Percentiles rank a stretch among this genome's conserved stretches.
Conservation (phyloP, 2,797 vertebrate genomes). For the Acropternis orthonyx region DNA sequence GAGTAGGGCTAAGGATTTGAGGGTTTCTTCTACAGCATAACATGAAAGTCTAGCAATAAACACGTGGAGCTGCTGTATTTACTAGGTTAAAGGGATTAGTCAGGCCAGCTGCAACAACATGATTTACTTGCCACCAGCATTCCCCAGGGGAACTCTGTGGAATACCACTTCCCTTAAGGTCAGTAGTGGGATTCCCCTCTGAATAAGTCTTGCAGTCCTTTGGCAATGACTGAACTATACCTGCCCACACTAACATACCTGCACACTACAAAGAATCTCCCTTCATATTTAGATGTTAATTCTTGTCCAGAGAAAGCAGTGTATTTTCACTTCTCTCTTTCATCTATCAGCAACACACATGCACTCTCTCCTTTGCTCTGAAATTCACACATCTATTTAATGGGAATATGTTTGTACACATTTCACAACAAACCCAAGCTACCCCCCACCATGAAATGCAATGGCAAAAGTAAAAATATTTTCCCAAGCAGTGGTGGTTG, state of each 20-base stretch:
- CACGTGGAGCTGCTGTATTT: slow-evolving; percentile 7
- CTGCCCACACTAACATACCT: not conserved
- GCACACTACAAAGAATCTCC: not conserved
- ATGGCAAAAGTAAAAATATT: not conserved
- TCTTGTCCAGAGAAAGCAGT: not conserved
- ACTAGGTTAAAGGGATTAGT: slow-evolving; percentile 34
- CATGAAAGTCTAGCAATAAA: slow-evolving; percentile 40
- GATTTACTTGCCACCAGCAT: slow-evolving; percentile 11
- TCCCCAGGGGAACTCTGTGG: not conserved
- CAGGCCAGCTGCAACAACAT: slow-evolving; percentile 48
- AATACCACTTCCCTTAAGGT: not conserved
- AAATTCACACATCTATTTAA: not conserved
- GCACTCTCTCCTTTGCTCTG: not conserved
- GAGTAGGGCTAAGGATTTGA: slow-evolving; percentile 1
- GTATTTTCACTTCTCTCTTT: not conserved
- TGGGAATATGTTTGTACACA: not conserved
- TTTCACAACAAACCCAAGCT: not conserved
- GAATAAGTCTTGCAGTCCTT: not conserved
- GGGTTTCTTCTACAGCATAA: slow-evolving; percentile 3
- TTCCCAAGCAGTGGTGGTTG: not conserved
- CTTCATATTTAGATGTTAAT: not conserved
- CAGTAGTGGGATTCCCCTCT: not conserved
- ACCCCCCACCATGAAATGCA: not conserved
- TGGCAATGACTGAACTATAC: not conserved
- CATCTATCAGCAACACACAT: not conserved